A percentile compares a stretch with the other conserved stretches of the same genome.
Conservation (phyloP, 2,113 vertebrate genomes). For the Saguinus midas region DNA sequence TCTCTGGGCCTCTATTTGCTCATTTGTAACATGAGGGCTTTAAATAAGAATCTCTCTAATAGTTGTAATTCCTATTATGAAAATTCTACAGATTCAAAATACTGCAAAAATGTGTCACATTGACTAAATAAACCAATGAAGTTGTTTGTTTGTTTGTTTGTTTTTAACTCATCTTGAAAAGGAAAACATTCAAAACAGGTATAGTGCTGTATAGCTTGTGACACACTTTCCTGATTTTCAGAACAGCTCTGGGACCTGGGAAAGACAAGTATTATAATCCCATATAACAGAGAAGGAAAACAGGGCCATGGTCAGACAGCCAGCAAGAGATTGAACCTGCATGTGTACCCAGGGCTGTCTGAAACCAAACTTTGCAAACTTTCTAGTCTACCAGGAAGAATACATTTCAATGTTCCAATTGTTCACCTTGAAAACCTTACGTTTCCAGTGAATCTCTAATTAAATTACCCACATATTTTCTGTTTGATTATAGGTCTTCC, state of each 20-base stretch:
- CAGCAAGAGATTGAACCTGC: not conserved
- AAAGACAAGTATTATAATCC: not conserved
- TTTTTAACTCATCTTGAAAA: not conserved
- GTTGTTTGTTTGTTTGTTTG: no score
- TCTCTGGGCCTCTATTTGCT: not conserved
- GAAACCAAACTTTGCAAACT: not conserved
- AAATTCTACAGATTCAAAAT: not conserved
- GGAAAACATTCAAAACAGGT: not conserved
- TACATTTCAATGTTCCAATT: not conserved
- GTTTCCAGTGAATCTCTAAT: slow-evolving; percentile 14
- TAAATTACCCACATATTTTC: not conserved
- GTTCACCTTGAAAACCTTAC: not conserved
- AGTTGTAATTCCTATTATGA: not conserved
- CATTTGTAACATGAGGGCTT: not conserved
- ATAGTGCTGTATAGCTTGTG: not conserved
- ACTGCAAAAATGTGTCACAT: not conserved
- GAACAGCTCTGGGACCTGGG: not conserved
- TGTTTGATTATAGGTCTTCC: not conserved
- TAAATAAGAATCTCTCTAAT: not conserved
- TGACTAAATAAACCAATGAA: not conserved
- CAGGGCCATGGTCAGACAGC: not conserved
- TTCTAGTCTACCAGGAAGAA: not conserved
- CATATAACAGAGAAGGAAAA: not conserved
- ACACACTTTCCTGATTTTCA: not conserved
- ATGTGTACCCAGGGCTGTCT: not conserved